A percentile compares a stretch with the other conserved stretches of the same genome.
phyloP scores from a whole-genome alignment of 2,113 vertebrate genomes.

The Fregata magnificens region DNA sequence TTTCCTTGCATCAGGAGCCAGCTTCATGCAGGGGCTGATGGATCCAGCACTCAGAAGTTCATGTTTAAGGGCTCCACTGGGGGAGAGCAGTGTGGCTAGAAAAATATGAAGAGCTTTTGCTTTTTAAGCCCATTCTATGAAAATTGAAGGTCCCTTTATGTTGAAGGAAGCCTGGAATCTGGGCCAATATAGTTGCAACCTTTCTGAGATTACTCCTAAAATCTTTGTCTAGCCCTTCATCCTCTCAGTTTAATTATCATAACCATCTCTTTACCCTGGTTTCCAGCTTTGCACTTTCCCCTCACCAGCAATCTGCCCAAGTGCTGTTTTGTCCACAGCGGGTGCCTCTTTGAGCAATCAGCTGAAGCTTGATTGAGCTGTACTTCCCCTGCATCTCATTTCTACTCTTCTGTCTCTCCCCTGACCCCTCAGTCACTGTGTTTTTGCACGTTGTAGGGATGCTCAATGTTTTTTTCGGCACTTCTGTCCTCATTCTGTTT shows the following conservation, averaged over 20 bases:
- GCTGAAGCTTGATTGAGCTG: not conserved
- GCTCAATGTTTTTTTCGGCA: not conserved
- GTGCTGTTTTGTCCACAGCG: not conserved
- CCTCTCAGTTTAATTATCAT: not conserved
- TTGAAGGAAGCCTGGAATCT: not conserved
- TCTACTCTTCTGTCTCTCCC: not conserved
- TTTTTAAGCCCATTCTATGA: not conserved
- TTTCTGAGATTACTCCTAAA: not conserved
- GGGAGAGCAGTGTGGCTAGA: not conserved
- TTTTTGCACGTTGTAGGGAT: not conserved
- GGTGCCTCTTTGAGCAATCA: not conserved
- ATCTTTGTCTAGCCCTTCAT: not conserved
- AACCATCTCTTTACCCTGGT: not conserved
- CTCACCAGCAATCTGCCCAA: not conserved
- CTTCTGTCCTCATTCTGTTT: not conserved
- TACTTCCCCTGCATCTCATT: not conserved
- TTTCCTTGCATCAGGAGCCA: not conserved
- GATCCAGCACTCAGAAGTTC: not conserved
- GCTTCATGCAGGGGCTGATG: not conserved
- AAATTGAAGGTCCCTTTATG: not conserved
- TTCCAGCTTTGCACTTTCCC: not conserved
- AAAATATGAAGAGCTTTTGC: not conserved
- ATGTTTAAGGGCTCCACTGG: not conserved
- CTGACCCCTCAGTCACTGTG: not conserved
- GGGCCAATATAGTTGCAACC: not conserved